Evolutionary conservation across 2,113 vertebrate genomes (phyloP).

Genomic region (Seriola rivoliana): DNA sequence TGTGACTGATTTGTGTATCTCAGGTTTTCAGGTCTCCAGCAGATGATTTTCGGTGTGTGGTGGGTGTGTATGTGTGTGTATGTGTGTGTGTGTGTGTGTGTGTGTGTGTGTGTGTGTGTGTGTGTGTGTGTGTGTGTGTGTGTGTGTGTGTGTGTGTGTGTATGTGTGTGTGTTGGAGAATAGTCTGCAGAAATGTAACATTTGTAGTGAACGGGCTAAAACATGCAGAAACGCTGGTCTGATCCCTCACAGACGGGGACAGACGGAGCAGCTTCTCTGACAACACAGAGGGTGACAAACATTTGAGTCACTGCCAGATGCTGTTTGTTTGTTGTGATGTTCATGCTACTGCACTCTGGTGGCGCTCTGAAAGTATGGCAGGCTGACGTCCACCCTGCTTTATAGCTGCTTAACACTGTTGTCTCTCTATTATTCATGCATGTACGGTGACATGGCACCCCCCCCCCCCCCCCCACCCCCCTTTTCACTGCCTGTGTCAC

Average conservation of each 20-base stretch:
- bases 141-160: background rate
- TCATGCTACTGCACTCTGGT: constrained; percentile 72
- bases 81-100: background rate
- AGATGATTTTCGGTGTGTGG: background rate
- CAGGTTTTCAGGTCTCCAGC: background rate
- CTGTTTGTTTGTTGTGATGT: constrained; percentile 63
- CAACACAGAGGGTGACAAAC: constrained; percentile 76
- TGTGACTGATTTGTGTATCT: constrained; percentile 17
- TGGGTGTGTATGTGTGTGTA: background rate
- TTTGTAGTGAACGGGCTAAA: constrained; percentile 53
- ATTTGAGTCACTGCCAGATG: constrained; percentile 80
- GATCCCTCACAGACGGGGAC: constrained; percentile 69
- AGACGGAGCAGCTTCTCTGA: constrained; percentile 75
- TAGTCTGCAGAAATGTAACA: constrained; percentile 25
- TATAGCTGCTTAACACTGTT: constrained; percentile 12
- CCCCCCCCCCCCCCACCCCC: background rate
- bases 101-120: background rate
- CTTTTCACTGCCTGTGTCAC: constrained; percentile 6
- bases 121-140: background rate
- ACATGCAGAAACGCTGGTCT: constrained; percentile 57
- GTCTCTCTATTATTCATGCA: constrained; percentile 45
- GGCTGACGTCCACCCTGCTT: constrained; percentile 9
- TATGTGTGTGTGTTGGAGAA: background rate
- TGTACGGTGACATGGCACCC: constrained; percentile 47
- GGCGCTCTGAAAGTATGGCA: constrained; percentile 55